Percentiles rank a stretch among this genome's conserved stretches.
Evolutionary conservation across 2,888 invertebrate species (phyloP).

Genomic region (Liodrosophila aerea): DNA sequence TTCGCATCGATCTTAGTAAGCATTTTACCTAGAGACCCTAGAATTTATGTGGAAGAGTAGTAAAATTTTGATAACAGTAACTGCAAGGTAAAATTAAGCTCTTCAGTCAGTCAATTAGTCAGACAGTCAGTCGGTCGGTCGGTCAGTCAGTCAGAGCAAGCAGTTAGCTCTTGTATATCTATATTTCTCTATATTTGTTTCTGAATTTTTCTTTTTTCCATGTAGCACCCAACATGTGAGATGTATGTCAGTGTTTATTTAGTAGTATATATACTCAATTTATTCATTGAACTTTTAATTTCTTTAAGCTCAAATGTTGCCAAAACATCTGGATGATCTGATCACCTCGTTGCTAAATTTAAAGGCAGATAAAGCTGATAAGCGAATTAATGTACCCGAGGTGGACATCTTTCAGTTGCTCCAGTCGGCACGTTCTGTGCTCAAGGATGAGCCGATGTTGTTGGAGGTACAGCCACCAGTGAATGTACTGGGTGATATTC

Average conservation of each 20-base stretch:
- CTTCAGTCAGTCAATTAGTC: no score
- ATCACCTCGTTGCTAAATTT: constrained; percentile 20
- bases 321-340: constrained; percentile 28
- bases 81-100: no score
- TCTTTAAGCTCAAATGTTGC: constrained; percentile 16
- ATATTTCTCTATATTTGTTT: no score
- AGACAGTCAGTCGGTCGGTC: no score
- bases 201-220: no score
- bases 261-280: background rate
- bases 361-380: constrained; percentile 24
- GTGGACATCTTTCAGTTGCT: constrained; percentile 93
- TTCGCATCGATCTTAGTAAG: no score
- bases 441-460: constrained; percentile 98
- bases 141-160: no score
- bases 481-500: constrained; percentile 93
- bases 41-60: no score
- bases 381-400: constrained; percentile 18
- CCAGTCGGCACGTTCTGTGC: constrained; percentile 97
- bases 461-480: constrained; percentile 98
- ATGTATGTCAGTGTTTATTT: background rate
- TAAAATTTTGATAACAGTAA: no score
- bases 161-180: no score
- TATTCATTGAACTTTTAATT: background rate
- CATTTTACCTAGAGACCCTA: no score
- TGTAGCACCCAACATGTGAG: no score